Evolutionary conservation across 2,888 invertebrate species (phyloP).

Genomic region (Cancer borealis): DNA sequence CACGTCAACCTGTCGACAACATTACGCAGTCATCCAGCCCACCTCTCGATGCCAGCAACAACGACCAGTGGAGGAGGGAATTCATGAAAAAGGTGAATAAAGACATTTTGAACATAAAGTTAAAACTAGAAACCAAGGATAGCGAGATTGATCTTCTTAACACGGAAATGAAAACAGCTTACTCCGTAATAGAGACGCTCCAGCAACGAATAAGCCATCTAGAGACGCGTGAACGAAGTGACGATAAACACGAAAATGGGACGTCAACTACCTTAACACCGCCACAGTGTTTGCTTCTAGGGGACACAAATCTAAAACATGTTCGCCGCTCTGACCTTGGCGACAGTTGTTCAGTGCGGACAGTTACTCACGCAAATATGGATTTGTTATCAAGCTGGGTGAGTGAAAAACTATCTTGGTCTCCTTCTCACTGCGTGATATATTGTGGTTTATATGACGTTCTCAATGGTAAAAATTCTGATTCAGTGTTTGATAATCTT

Average conservation of each 20-base stretch:
- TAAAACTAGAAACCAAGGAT: slow-evolving; percentile 30
- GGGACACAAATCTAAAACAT: background rate
- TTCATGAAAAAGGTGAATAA: background rate
- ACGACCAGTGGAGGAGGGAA: background rate
- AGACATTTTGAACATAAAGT: background rate
- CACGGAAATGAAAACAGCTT: background rate
- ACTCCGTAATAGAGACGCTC: background rate
- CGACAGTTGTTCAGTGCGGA: background rate
- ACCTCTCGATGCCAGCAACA: slow-evolving; percentile 17
- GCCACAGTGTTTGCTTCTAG: background rate
- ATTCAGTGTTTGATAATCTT: background rate
- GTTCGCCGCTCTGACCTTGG: slow-evolving; percentile 30
- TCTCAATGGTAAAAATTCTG: too few relatives aligned
- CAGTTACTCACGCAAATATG: background rate
- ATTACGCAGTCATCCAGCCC: background rate
- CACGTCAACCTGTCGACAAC: background rate
- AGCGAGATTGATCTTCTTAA: slow-evolving; percentile 2
- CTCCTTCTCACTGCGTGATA: background rate
- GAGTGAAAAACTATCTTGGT: background rate
- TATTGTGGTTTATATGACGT: background rate
- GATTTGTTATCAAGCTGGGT: background rate
- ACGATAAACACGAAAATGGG: background rate
- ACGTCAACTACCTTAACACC: background rate
- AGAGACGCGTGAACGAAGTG: background rate
- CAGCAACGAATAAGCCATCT: background rate